Evolutionary conservation across 2,888 invertebrate genomes (phyloP).

Genomic region (Rhyacophila evoluta): DNA sequence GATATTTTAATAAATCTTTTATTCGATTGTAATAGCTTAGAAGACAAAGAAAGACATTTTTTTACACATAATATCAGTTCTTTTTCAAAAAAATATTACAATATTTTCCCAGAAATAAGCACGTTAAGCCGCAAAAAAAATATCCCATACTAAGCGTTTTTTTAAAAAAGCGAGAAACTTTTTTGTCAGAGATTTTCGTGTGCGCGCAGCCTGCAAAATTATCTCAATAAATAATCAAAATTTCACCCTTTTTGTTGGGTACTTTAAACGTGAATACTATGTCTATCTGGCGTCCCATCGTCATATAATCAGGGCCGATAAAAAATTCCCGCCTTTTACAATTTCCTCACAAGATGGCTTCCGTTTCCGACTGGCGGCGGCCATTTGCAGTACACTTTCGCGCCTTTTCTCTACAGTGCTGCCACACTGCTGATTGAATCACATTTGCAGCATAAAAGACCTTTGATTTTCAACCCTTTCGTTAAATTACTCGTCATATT

Average conservation of each 20-base stretch:
- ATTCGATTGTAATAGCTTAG: too few species aligned
- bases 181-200: background rate
- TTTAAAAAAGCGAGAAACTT: background rate
- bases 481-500: background rate
- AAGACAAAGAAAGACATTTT: too few species aligned
- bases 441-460: background rate
- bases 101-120: too few species aligned
- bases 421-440: conserved; percentile 8
- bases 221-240: background rate
- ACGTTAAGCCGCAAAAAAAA: too few species aligned
- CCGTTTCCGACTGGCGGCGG: conserved; percentile 18
- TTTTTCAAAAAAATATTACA: too few species aligned
- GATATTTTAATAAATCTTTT: too few species aligned
- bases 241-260: background rate
- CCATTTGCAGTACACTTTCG: conserved; percentile 9
- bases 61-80: too few species aligned
- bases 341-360: conserved; percentile 13
- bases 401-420: background rate
- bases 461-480: background rate
- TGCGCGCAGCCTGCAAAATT: background rate
- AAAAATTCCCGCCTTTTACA: conserved; percentile 17
- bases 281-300: background rate
- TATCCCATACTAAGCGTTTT: background rate
- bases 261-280: background rate
- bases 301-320: conserved; percentile 15